Evolutionary conservation across 2,797 vertebrate species (phyloP).

Genomic region (Mormyrops attenuatus): DNA sequence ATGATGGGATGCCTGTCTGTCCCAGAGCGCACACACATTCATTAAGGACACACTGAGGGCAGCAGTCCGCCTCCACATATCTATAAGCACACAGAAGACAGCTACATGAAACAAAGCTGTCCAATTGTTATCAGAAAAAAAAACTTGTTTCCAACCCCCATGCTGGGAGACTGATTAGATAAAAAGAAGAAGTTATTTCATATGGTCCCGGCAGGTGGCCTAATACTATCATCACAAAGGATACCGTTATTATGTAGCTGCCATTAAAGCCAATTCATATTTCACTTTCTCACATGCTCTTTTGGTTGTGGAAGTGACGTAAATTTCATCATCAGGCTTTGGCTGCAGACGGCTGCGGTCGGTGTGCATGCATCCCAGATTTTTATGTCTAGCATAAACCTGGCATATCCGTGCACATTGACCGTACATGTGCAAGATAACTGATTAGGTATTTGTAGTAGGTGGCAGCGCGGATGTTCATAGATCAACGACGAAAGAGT

Average conservation of each 20-base stretch:
- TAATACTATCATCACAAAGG: slow-evolving; percentile 30
- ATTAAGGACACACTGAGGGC: neutral
- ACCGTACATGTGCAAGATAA: neutral
- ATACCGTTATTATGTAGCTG: slow-evolving; percentile 25
- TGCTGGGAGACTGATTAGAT: slow-evolving; percentile 39
- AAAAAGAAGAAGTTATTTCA: slow-evolving; percentile 22
- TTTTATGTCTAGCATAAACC: neutral
- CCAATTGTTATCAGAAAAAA: slow-evolving; percentile 6
- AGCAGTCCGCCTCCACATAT: neutral
- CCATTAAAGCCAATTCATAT: neutral
- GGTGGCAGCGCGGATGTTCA: neutral
- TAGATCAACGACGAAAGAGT: neutral
- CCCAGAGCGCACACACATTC: neutral
- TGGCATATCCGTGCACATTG: neutral
- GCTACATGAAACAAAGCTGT: neutral
- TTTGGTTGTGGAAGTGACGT: neutral
- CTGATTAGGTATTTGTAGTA: neutral
- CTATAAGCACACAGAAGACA: neutral
- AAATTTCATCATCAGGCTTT: neutral
- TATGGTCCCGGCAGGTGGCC: slow-evolving; percentile 33
- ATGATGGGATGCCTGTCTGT: neutral
- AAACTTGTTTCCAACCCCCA: slow-evolving; percentile 26
- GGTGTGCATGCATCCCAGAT: neutral
- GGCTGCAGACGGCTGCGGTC: neutral
- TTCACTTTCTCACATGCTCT: neutral